Base-by-base conservation (phyloP, 2,797 vertebrate species). In the Garrulus glandarius region DNA sequence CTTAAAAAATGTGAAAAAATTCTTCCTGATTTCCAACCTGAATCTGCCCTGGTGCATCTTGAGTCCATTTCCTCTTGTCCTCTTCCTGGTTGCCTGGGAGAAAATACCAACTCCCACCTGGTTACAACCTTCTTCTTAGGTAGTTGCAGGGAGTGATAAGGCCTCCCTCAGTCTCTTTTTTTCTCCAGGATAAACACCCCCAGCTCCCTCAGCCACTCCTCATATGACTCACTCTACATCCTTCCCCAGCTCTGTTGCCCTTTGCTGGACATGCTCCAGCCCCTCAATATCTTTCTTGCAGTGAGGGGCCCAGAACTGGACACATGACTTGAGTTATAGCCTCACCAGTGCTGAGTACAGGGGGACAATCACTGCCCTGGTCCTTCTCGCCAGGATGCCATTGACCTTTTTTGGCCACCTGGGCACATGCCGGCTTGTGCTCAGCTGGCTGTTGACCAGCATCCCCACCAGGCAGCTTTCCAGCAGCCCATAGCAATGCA, bases 31-130 rank as follows among this genome's bases (percentile, higher is more conserved):
- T 63, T 64, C 21, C 21, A 29, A 3, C 50, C 24, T 52, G 44
- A 46, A 39, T 11, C 13, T 60, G 19, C 10, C 13, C 26, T 43
- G 26, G 15, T 59, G 22, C 34, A 37, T 16, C 27, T 29, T n/a
- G 22, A 36, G 39, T 12, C 6, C 27, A 27, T 41, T 44, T 59
- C 43, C 30, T 52, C 72, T 65, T 53, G 18, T 64, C 11, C 11
- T 84, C 6, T 29, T 77, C 36, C 34, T 32, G 23, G 19, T 2
- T 53, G 11, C 13, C 26, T 24, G 26, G 53, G 34, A 79, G 46
- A 65, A 32, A 34, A 67, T 32, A 14, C 5, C 0, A 0, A 15
- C 20, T 46, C 30, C 29, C 18, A 32, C 4, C 21, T 39, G 46
- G 12, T 18, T 16, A 13, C 37, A 49, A 1, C 5, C 65, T 46